Evolutionary conservation across 2,888 invertebrate genomes (phyloP).

Genomic region (Margaritifera margaritifera): DNA sequence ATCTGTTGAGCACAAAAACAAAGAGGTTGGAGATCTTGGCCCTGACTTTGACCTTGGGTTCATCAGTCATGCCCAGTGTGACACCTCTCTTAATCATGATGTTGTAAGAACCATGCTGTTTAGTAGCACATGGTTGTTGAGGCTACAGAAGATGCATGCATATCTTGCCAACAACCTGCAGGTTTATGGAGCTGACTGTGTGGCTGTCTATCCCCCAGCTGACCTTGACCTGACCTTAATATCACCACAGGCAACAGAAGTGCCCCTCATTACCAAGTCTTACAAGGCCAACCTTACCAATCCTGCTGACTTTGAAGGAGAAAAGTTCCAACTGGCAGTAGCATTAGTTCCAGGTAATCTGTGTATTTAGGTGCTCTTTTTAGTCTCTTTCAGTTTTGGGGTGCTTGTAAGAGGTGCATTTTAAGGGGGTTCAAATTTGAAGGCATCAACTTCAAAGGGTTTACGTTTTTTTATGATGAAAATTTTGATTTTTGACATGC

Average conservation of each 20-base stretch:
- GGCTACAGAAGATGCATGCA: constrained; percentile 60
- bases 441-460: too few species aligned
- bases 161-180: constrained; percentile 59
- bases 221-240: constrained; percentile 45
- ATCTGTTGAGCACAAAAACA: constrained; percentile 16
- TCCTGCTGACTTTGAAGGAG: constrained; percentile 39
- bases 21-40: constrained; percentile 48
- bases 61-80: constrained; percentile 62
- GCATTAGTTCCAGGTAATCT: constrained; percentile 24
- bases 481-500: too few species aligned
- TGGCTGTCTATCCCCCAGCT: constrained; percentile 64
- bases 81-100: constrained; percentile 59
- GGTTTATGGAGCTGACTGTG: constrained; percentile 58
- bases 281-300: constrained; percentile 49
- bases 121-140: constrained; percentile 53
- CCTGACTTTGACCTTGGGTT: constrained; percentile 66
- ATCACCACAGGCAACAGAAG: constrained; percentile 31
- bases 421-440: too few species aligned
- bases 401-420: too few species aligned
- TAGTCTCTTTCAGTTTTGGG: too few species aligned
- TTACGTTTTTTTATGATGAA: too few species aligned
- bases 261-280: constrained; percentile 41
- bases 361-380: too few species aligned
- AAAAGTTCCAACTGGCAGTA: constrained; percentile 32
- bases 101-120: constrained; percentile 59